Evolutionary conservation across 2,888 invertebrate genomes (phyloP).

Genomic region (Cyrtodaria siliqua): DNA sequence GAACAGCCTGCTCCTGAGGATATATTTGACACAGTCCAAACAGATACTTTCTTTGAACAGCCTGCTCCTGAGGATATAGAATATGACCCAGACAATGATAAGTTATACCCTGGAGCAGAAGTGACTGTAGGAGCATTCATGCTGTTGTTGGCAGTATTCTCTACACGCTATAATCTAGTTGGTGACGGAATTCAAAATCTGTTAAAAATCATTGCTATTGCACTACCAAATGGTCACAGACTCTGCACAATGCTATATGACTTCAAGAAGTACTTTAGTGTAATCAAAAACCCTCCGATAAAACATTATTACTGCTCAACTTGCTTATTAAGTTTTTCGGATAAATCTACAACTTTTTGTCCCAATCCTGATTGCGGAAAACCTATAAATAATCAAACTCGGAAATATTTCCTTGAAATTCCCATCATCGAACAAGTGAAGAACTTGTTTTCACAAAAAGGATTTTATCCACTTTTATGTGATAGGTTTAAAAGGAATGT

Average conservation of each 20-base stretch:
- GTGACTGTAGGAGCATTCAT: too few relatives aligned
- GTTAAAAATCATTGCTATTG: too few relatives aligned
- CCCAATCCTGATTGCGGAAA: conserved; percentile 12
- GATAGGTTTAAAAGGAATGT: conserved; percentile 14
- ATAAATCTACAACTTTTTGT: neutral
- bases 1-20: too few relatives aligned
- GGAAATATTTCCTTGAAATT: conserved; percentile 32
- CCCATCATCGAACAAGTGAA: conserved; percentile 29
- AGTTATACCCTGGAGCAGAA: too few relatives aligned
- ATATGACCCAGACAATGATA: too few relatives aligned
- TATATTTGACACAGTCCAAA: too few relatives aligned
- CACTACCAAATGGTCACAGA: too few relatives aligned
- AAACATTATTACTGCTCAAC: conserved; percentile 37
- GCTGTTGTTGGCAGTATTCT: too few relatives aligned
- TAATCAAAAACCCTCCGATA: conserved; percentile 40
- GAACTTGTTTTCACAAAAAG: conserved; percentile 25
- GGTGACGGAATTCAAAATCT: too few relatives aligned
- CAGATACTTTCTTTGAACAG: too few relatives aligned
- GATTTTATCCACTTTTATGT: conserved; percentile 26
- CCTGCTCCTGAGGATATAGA: too few relatives aligned
- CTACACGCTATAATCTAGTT: too few relatives aligned
- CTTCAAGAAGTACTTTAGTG: conserved; percentile 31
- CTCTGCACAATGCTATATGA: conserved; percentile 14
- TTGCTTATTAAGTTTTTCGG: neutral
- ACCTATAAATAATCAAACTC: neutral